Evolutionary conservation across 1,140 invertebrate species (phyloP).

Genomic region (Aphelenchoides besseyi): DNA sequence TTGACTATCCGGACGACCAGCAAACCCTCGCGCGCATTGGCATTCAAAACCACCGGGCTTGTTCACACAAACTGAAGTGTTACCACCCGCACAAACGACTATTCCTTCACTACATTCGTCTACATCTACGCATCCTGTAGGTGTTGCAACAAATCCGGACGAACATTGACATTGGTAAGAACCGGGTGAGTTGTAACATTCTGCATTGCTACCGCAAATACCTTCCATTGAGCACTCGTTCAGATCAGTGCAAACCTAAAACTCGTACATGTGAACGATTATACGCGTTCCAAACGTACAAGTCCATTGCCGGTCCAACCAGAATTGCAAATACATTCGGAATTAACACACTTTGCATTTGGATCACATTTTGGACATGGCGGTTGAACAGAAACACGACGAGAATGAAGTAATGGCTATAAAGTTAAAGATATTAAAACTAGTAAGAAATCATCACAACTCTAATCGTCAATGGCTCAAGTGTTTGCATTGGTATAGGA

Average conservation of each 20-base stretch:
- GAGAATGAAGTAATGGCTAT: slow-evolving; percentile 14
- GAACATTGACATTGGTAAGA: slow-evolving; percentile 34
- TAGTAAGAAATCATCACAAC: too few relatives aligned
- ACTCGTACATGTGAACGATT: neutral
- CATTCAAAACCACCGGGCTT: slow-evolving; percentile 37
- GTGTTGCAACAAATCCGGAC: slow-evolving; percentile 27
- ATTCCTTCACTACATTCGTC: slow-evolving; percentile 36
- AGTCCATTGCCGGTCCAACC: slow-evolving; percentile 44
- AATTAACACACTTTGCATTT: slow-evolving; percentile 30
- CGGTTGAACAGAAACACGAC: neutral
- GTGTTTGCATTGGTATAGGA: slow-evolving; percentile 29
- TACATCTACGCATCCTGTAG: slow-evolving; percentile 28
- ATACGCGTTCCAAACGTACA: slow-evolving; percentile 5
- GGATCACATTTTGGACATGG: slow-evolving; percentile 30
- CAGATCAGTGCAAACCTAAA: slow-evolving; percentile 24
- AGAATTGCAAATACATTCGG: slow-evolving; percentile 28
- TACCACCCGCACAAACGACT: slow-evolving; percentile 27
- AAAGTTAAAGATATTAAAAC: neutral
- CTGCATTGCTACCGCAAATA: slow-evolving; percentile 27
- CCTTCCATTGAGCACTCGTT: slow-evolving; percentile 24
- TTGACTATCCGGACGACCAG: slow-evolving; percentile 25
- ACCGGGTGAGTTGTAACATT: slow-evolving; percentile 30
- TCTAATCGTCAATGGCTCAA: slow-evolving; percentile 30
- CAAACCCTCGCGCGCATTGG: slow-evolving; percentile 24
- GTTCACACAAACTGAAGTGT: slow-evolving; percentile 33